A percentile compares a stretch with the other conserved stretches of the same genome.
phyloP scores from a whole-genome alignment of 1,140 invertebrate species.

The Drosophila jambulina region DNA sequence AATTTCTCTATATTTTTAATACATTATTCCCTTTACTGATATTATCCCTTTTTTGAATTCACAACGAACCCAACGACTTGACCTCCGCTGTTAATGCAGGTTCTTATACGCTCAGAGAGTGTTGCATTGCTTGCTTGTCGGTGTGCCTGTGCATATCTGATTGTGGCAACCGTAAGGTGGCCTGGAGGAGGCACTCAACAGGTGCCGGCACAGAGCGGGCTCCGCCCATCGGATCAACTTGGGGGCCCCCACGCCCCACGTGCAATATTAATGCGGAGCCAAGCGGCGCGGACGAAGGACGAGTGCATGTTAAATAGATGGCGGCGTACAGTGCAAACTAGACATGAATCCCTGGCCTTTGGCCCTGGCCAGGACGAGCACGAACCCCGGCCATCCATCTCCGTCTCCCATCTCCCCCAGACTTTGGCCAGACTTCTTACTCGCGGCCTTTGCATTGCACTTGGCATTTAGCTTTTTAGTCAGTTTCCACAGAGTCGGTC shows the following conservation, averaged over 20 bases:
- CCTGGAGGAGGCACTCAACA: slow-evolving; percentile 20
- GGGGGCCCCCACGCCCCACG: neutral
- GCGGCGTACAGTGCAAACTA: slow-evolving; percentile 55
- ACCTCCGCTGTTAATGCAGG: slow-evolving; percentile 12
- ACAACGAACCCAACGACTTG: neutral
- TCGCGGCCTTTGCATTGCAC: slow-evolving; percentile 14
- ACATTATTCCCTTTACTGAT: neutral
- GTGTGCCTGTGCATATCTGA: slow-evolving; percentile 29
- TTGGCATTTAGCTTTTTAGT: slow-evolving; percentile 34
- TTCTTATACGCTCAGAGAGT: slow-evolving; percentile 4
- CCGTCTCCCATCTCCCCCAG: slow-evolving; percentile 13
- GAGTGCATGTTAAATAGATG: slow-evolving; percentile 74
- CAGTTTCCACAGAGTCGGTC: slow-evolving; percentile 34
- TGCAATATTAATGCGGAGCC: slow-evolving; percentile 68
- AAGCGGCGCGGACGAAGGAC: slow-evolving; percentile 29
- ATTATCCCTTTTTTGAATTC: neutral
- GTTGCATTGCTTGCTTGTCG: slow-evolving; percentile 5
- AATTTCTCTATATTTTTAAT: no score
- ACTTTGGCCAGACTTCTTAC: slow-evolving; percentile 7
- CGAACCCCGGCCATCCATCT: slow-evolving; percentile 1
- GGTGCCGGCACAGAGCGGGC: slow-evolving; percentile 21
- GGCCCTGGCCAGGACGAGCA: slow-evolving; percentile 15
- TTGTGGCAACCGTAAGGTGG: slow-evolving; percentile 3
- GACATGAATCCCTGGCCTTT: slow-evolving; percentile 29
- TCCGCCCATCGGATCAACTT: slow-evolving; percentile 20